Evolutionary conservation across 2,888 invertebrate species (phyloP).

Genomic region (Thera britannica): DNA sequence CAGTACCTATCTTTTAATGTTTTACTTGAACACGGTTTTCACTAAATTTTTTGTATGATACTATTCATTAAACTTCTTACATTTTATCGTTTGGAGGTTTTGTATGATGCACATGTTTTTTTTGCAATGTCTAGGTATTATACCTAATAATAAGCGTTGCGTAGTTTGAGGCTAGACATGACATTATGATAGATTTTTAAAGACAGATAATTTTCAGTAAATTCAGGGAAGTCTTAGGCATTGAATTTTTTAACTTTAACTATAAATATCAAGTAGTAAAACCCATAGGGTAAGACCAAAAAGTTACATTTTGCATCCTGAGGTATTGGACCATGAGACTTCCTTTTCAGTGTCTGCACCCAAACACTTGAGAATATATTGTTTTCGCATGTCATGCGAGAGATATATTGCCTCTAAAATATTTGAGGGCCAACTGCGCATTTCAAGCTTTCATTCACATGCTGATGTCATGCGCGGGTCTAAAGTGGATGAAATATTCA

Average conservation of each 20-base stretch:
- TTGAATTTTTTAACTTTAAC: too few relatives aligned
- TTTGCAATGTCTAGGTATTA: too few relatives aligned
- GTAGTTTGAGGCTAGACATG: too few relatives aligned
- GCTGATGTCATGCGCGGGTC: constrained; percentile 44
- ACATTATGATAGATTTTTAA: too few relatives aligned
- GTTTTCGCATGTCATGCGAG: constrained; percentile 67
- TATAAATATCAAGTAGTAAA: too few relatives aligned
- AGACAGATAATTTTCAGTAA: too few relatives aligned
- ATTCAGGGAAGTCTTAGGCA: too few relatives aligned
- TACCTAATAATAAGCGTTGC: too few relatives aligned
- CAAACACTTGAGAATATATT: constrained; percentile 64
- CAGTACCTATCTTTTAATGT: neutral
- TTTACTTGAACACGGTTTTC: neutral
- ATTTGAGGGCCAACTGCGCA: constrained; percentile 48
- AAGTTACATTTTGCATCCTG: constrained; percentile 8
- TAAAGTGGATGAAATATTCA: neutral
- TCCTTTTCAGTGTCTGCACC: constrained; percentile 58
- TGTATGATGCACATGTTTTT: too few relatives aligned
- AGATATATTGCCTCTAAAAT: constrained; percentile 64
- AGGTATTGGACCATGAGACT: constrained; percentile 30
- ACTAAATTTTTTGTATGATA: too few relatives aligned
- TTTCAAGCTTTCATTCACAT: constrained; percentile 45
- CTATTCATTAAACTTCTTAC: too few relatives aligned
- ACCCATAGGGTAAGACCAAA: neutral
- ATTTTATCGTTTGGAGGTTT: too few relatives aligned